Conservation (phyloP, 23 tunicate genomes). For the Halocynthia roretzi region DNA sequence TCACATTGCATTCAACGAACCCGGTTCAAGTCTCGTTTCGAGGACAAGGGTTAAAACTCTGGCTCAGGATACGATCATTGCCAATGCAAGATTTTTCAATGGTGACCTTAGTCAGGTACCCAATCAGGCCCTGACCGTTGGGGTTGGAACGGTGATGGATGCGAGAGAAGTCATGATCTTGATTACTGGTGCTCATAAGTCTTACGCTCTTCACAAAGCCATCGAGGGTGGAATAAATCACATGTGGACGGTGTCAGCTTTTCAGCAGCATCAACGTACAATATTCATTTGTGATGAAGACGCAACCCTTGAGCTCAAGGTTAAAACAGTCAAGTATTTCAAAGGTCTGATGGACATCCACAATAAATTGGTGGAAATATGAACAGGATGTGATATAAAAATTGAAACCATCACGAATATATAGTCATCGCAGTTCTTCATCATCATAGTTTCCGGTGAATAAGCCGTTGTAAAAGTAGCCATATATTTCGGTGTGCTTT, state of each 20-base stretch:
- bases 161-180: slow-evolving; percentile 92
- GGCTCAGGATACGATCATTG: slow-evolving; percentile 86
- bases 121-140: slow-evolving; percentile 87
- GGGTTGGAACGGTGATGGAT: slow-evolving; percentile 94
- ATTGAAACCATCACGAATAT: too few species aligned
- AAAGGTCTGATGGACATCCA: slow-evolving; percentile 81
- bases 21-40: slow-evolving; percentile 88
- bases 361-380: slow-evolving; percentile 9
- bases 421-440: too few species aligned
- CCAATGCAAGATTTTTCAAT: slow-evolving; percentile 83
- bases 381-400: too few species aligned
- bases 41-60: slow-evolving; percentile 81
- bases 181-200: slow-evolving; percentile 86
- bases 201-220: slow-evolving; percentile 89
- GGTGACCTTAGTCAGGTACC: slow-evolving; percentile 73
- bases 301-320: slow-evolving; percentile 88
- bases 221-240: slow-evolving; percentile 89
- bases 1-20: slow-evolving; percentile 91
- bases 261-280: slow-evolving; percentile 89
- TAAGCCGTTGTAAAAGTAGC: too few species aligned
- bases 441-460: too few species aligned
- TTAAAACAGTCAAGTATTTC: slow-evolving; percentile 90
- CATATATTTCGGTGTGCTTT: too few species aligned
- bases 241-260: slow-evolving; percentile 98
- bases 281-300: slow-evolving; percentile 83